These are phyloP conservation scores for Dysidea cf. avara DNA, from an alignment of 37 sponge, comb jelly and placozoan genomes.

Conservation along the genomic window DNA sequence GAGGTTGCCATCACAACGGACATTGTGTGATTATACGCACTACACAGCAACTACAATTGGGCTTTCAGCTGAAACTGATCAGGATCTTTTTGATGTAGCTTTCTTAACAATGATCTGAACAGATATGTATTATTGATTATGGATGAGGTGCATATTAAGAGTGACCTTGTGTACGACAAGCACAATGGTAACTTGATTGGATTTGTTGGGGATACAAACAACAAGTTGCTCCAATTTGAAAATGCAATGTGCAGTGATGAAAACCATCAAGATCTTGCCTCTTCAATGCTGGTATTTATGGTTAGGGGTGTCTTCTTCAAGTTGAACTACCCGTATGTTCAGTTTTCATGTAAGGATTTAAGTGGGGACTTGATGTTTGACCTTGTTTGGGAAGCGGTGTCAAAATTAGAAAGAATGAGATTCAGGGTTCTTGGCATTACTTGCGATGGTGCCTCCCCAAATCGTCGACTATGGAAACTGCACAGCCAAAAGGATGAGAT, in stretches of 20 bases:
- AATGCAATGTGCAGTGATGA: neutral
- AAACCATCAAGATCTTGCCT: neutral
- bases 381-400: neutral
- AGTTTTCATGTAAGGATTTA: neutral
- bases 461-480: neutral
- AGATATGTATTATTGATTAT: neutral
- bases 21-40: conserved; percentile 9
- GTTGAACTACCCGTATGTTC: conserved; percentile 4
- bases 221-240: neutral
- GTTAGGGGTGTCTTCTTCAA: neutral
- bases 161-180: too few species aligned
- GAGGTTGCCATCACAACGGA: conserved; percentile 4
- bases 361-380: neutral
- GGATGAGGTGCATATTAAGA: neutral
- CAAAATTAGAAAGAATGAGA: neutral
- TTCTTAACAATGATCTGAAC: neutral
- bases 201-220: conserved; percentile 2
- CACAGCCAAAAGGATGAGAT: neutral
- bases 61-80: conserved; percentile 10
- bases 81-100: neutral
- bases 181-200: neutral
- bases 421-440: conserved; percentile 16
- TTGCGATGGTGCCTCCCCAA: conserved; percentile 10
- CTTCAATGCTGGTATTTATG: conserved; percentile 11
- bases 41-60: neutral